Evolutionary conservation across 2,113 vertebrate genomes (phyloP).

Genomic region (Apus apus): DNA sequence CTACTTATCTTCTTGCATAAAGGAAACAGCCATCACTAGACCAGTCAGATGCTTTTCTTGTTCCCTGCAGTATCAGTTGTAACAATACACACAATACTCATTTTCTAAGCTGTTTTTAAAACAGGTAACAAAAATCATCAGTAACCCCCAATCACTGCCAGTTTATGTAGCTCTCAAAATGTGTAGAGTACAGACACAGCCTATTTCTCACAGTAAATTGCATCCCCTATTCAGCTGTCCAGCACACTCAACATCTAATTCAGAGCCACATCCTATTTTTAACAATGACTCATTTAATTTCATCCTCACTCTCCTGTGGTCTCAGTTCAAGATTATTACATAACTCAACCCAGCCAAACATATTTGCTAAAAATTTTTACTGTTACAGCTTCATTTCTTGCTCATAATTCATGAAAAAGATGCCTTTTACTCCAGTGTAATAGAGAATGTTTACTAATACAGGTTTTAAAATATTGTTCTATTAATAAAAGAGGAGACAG

Average conservation of each 20-base stretch:
- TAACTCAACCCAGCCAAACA: not conserved
- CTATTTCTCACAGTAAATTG: not conserved
- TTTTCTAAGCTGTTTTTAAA: not conserved
- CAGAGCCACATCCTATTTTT: slow-evolving; percentile 26
- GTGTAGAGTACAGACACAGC: not conserved
- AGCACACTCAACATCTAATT: not conserved
- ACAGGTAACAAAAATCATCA: not conserved
- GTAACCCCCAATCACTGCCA: not conserved
- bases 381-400: not conserved
- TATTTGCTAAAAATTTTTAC: not conserved
- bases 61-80: not conserved
- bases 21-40: not conserved
- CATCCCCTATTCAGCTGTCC: not conserved
- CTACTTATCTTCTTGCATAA: not conserved
- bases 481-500: not conserved
- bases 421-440: not conserved
- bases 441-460: not conserved
- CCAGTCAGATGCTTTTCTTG: not conserved
- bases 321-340: slow-evolving; percentile 2
- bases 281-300: slow-evolving; percentile 52
- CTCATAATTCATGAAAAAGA: not conserved
- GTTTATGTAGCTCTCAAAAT: not conserved
- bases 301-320: not conserved
- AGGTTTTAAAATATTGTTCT: not conserved
- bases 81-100: not conserved